phyloP scores from a whole-genome alignment of 23 tunicate genomes.

The Botrylloides violaceus region DNA sequence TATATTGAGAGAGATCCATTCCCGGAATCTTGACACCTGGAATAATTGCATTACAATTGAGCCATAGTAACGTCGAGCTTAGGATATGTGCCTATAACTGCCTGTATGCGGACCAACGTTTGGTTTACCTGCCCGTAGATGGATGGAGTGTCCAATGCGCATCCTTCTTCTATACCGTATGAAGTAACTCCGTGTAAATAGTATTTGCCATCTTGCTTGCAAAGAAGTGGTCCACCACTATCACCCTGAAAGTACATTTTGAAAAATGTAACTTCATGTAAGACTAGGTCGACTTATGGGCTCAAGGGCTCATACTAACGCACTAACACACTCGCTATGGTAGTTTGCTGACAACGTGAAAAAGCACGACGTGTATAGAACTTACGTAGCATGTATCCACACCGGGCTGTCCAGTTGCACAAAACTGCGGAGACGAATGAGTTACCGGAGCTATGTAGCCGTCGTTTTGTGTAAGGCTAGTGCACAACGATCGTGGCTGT shows the following conservation, averaged over 20 bases:
- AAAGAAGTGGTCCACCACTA: conserved; percentile 30
- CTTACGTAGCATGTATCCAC: background rate
- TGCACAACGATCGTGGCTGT: background rate
- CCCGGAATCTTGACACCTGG: background rate
- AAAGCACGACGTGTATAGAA: too few species aligned
- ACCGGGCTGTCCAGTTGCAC: background rate
- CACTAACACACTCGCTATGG: too few species aligned
- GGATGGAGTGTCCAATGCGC: background rate
- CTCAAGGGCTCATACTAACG: too few species aligned
- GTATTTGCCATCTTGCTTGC: background rate
- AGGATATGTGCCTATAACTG: background rate
- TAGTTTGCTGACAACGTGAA: too few species aligned
- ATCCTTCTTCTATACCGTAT: conserved; percentile 9
- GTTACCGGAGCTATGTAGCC: background rate
- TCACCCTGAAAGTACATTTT: conserved; percentile 17
- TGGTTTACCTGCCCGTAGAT: background rate
- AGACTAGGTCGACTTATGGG: too few species aligned
- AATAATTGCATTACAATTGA: too few species aligned
- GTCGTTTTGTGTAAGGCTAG: background rate
- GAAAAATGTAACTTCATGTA: too few species aligned
- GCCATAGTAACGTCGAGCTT: background rate
- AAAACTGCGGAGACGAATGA: background rate
- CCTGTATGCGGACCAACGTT: background rate
- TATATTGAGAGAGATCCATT: background rate
- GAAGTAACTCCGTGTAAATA: conserved; percentile 35